Evolutionary conservation across 2,113 vertebrate genomes (phyloP).

Genomic region (Hyperoodon ampullatus): DNA sequence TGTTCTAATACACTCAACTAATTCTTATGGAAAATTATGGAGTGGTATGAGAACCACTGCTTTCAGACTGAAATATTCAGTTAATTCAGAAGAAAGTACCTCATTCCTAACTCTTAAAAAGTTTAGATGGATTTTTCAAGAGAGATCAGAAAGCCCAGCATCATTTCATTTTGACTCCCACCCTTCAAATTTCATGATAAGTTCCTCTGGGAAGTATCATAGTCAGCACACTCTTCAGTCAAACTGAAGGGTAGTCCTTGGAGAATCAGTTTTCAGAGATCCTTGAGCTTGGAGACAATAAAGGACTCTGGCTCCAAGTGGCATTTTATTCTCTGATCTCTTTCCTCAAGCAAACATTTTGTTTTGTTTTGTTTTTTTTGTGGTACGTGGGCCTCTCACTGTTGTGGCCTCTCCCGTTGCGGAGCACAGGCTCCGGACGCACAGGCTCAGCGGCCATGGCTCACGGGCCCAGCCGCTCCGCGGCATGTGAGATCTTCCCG

Average conservation of each 20-base stretch:
- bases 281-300: background rate
- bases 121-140: background rate
- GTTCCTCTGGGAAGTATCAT: background rate
- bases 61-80: background rate
- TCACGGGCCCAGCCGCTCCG: no score
- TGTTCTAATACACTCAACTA: background rate
- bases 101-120: background rate
- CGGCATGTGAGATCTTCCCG: no score
- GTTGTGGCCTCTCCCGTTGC: no score
- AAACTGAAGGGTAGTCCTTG: background rate
- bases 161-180: background rate
- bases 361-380: no score
- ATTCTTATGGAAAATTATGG: background rate
- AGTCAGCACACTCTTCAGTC: background rate
- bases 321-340: background rate
- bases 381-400: no score
- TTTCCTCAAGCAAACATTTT: constrained; percentile 17
- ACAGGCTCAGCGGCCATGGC: no score
- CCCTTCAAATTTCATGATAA: background rate
- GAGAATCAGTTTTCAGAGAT: constrained; percentile 22
- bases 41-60: background rate
- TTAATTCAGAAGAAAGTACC: background rate
- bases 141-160: background rate
- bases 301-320: background rate
- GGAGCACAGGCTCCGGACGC: no score